Conservation (phyloP, 2,113 vertebrate species). For the Clarias gariepinus region DNA sequence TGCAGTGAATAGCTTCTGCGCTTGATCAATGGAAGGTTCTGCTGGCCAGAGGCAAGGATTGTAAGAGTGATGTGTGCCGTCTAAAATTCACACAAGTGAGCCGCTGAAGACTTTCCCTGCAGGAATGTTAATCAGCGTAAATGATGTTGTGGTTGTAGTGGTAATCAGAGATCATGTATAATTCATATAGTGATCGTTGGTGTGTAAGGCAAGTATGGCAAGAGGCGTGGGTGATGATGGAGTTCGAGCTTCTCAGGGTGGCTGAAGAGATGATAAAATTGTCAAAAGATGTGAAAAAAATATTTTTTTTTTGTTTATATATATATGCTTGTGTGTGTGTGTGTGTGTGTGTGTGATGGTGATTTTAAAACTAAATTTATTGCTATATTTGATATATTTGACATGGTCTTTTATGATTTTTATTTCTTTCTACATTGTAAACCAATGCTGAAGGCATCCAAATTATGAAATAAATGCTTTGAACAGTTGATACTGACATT, state of each 20-base stretch:
- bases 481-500: no score
- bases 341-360: no score
- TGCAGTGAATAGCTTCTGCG: conserved; percentile 15
- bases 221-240: conserved; percentile 45
- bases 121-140: conserved; percentile 43
- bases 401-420: no score
- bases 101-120: conserved; percentile 38
- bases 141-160: conserved; percentile 38
- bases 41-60: conserved; percentile 9
- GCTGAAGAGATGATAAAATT: not conserved
- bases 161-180: conserved; percentile 54
- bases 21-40: conserved; percentile 26
- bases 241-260: conserved; percentile 11
- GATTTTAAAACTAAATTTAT: no score
- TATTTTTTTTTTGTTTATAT: not conserved
- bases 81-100: conserved; percentile 40
- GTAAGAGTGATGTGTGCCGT: conserved; percentile 42
- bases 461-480: no score
- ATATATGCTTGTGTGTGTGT: no score
- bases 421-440: no score
- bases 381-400: no score
- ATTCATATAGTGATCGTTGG: conserved; percentile 44
- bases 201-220: conserved; percentile 15
- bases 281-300: not conserved
- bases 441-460: no score